Evolutionary conservation across 2,888 invertebrate genomes (phyloP).

Genomic region (Eutolmus rufibarbis): DNA sequence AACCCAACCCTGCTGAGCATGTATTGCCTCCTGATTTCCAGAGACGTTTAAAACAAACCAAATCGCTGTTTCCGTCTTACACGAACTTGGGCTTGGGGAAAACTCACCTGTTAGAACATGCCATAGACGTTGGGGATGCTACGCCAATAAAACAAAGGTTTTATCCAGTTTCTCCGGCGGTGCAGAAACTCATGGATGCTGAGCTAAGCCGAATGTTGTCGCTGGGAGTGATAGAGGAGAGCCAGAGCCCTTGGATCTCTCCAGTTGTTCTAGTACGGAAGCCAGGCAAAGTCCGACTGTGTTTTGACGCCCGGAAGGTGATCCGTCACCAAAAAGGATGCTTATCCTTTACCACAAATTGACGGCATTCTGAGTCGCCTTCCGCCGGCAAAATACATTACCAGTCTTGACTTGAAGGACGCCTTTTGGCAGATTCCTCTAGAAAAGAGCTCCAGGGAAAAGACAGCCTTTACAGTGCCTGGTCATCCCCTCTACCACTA

Average conservation of each 20-base stretch:
- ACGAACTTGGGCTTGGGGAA: not conserved
- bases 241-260: not conserved
- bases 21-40: no score
- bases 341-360: not conserved
- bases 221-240: not conserved
- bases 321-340: not conserved
- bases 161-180: not conserved
- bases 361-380: not conserved
- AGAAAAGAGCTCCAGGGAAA: not conserved
- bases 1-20: no score
- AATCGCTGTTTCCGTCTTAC: no score
- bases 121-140: not conserved
- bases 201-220: not conserved
- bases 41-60: no score
- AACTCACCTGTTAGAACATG: not conserved
- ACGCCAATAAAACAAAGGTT: not conserved
- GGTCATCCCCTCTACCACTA: not conserved
- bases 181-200: not conserved
- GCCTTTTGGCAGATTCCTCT: not conserved
- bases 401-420: not conserved
- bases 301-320: not conserved
- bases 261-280: not conserved
- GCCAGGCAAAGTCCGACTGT: not conserved
- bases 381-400: not conserved
- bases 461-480: conserved; percentile 15